Base-by-base conservation (phyloP, 2,888 invertebrate species). In the Miltochrista miniata region DNA sequence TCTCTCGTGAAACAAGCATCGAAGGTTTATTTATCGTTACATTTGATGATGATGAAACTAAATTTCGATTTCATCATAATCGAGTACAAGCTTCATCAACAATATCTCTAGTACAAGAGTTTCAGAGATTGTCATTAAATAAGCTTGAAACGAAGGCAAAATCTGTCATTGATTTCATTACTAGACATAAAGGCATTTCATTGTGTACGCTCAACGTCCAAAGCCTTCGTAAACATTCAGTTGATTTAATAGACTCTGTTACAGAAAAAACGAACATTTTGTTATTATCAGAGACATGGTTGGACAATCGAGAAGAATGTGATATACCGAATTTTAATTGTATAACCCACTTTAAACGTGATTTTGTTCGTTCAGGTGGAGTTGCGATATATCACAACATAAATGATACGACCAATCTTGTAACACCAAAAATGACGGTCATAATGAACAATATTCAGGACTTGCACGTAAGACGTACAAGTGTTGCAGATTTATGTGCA, bases 361-460 rank as follows among this genome's bases (percentile, higher is more conserved):
- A 57, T 54, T 59, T 47, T 52, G 58, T 67, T 59, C 50, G 46
- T 56, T 56, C 45, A 64, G 68, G 65, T 62, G 62, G 62, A 52
- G 61, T 70, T 50, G 68, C 67, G 54, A 67, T 69, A 59, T 69
- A 70, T 58, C 68, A 67, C 61, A 66, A 69, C 65, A 42, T 35
- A 24, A 48, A 34, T 48, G 37, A 48, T 42, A 31, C 48, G 48
- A 65, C 61, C 51, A 62, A 61, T 62, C 58, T 61, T 49, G 60
- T 39, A n/a, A 24, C 39, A 11, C 18, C 18, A n/a, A 39, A 68
- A 61, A 64, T 68, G 59, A 56, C 68, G 57, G 64, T 68, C 60
- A 65, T 59, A 56, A 54, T 64, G 56, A 54, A 48, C 55, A 54
- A 60, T 53, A 56, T 57, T 55, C 57, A 52, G 56, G 58, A 61